These are phyloP conservation scores for Campylorhamphus procurvoides DNA, from an alignment of 2,113 vertebrate species.

Conservation along the genomic window DNA sequence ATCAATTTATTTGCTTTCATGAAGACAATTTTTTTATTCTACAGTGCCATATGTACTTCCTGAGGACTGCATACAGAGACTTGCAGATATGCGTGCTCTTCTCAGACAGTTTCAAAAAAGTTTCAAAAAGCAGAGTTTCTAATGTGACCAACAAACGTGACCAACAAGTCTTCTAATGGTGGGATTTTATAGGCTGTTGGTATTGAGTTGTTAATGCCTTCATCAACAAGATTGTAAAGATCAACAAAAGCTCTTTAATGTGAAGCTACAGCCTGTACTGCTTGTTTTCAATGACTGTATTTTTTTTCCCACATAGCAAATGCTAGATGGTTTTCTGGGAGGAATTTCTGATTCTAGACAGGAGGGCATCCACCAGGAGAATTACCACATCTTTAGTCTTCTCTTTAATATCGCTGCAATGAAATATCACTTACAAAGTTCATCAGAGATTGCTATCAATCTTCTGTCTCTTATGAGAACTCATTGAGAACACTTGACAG, in stretches of 20 bases:
- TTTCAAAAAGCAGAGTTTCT: neutral
- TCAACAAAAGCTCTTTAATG: neutral
- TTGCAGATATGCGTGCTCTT: rapidly evolving
- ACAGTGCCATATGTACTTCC: neutral
- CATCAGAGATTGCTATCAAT: neutral
- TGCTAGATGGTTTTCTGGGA: neutral
- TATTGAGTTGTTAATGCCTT: neutral
- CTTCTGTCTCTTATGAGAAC: neutral
- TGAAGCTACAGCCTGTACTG: neutral
- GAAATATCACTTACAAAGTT: neutral
- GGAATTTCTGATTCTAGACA: neutral
- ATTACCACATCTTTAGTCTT: neutral
- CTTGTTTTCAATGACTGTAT: neutral
- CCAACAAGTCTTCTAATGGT: neutral
- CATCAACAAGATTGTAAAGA: neutral
- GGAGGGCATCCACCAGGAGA: neutral
- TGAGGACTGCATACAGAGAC: neutral
- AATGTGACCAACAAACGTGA: neutral
- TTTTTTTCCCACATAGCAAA: neutral
- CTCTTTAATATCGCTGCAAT: neutral
- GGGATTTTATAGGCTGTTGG: neutral
- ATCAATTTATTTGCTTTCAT: neutral
- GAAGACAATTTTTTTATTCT: neutral
- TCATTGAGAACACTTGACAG: neutral
- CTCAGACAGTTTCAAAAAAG: neutral